Evolutionary conservation across 2,888 invertebrate species (phyloP).

Genomic region (Tridacna gigas): DNA sequence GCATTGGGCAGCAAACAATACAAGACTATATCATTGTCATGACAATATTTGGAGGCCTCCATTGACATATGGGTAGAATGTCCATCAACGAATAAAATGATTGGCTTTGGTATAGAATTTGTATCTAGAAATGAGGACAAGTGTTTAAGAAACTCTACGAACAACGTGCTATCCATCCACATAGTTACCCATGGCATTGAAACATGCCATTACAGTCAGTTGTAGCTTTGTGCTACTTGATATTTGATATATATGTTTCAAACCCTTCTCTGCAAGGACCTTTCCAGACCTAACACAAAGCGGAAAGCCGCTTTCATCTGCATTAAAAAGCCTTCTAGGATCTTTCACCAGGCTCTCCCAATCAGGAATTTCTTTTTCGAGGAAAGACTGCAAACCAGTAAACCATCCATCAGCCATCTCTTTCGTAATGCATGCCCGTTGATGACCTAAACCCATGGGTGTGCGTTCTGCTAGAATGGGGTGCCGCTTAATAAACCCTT

Average conservation of each 20-base stretch:
- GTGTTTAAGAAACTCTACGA: constrained; percentile 23
- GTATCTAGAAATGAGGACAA: not conserved
- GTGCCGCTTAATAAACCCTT: not conserved
- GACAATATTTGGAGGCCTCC: constrained; percentile 30
- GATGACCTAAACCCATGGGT: not conserved
- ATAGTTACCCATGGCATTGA: constrained; percentile 50
- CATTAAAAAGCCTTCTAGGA: constrained; percentile 1
- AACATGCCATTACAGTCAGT: constrained; percentile 43
- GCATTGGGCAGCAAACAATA: constrained; percentile 54
- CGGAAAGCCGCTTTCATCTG: constrained; percentile 5
- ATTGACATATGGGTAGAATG: constrained; percentile 48
- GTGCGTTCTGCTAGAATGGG: not conserved
- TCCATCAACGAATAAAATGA: constrained; percentile 47
- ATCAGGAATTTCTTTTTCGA: constrained; percentile 7
- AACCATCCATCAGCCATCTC: not conserved
- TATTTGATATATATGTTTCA: not conserved
- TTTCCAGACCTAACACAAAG: not conserved
- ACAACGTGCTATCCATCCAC: constrained; percentile 52
- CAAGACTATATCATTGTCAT: constrained; percentile 34
- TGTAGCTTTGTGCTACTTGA: constrained; percentile 38
- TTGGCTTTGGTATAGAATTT: no score
- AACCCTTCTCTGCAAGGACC: not conserved
- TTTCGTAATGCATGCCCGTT: no score
- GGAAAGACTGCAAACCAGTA: not conserved
- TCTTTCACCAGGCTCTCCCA: not conserved